Evolutionary conservation across 2,113 vertebrate species (phyloP), one percentile per base, ranked within the genome.

Genomic region (Catharus minimus): DNA sequence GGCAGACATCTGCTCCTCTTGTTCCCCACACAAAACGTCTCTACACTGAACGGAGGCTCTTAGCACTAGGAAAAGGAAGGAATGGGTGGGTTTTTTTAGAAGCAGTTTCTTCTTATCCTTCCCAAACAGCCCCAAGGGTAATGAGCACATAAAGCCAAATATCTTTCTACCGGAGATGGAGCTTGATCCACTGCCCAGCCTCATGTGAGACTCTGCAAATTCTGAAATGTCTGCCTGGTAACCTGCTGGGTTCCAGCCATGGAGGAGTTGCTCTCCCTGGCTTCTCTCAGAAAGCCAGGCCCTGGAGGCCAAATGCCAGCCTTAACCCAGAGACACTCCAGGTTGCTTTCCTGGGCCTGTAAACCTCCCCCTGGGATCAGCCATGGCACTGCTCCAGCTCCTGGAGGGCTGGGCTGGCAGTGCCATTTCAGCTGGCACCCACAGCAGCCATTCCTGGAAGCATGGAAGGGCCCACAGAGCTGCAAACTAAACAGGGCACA

Each of bases 371-470:
- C 62, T 88, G 50, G 1, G 6, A 49, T 50, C 44, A 33, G 67
- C 50, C 24, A 32, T 56, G 84, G 94, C 89, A 36, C 28, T 46
- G 72, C 39, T 92, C 92, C 91, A 84, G 62, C 61, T 33, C 73
- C 61, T 43, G 28, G 60, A 93, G 55, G 53, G 82, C 75, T 88
- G 74, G 69, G 56, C 78, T 88, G 88, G 67, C 77, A 92, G 5
- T 2, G 43, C 83, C 73, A 24, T 56, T 82, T 50, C 3, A 2
- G 53, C 60, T 80, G 91, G 80, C 83, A 90, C 36, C 52, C 77
- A 49, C 10, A 0, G 3, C 3, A 8, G 52, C 73, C 21, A 20
- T 47, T 62, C 74, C 82, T 84, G 43, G 43, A 68, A 87, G 56
- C 33, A 30, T 1, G 0, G 60, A 52, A 78, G n/a, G 81, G 84